These are phyloP conservation scores for Rhizomys pruinosus DNA, from an alignment of 2,113 vertebrate species.

Conservation along the genomic window DNA sequence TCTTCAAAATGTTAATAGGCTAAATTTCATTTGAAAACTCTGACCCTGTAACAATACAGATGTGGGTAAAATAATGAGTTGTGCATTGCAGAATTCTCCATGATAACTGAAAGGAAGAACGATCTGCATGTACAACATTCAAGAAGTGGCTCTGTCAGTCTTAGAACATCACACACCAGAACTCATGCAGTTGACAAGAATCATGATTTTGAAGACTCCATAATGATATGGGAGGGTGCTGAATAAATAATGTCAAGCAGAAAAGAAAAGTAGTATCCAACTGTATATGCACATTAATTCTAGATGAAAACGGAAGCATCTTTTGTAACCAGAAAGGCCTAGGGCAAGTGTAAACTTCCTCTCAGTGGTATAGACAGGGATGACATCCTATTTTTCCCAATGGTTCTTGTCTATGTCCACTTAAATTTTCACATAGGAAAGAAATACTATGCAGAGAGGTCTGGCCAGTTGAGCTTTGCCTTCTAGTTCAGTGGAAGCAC, in stretches of 20 bases:
- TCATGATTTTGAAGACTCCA: background rate
- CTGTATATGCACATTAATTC: background rate
- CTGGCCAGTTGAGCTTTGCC: background rate
- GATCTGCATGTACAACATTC: background rate
- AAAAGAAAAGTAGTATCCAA: conserved; percentile 3
- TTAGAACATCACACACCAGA: background rate
- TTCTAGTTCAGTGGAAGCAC: background rate
- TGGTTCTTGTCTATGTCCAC: background rate
- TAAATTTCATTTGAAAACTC: conserved; percentile 47
- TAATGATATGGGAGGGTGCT: background rate
- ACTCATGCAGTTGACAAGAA: background rate
- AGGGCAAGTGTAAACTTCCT: background rate
- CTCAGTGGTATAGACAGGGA: background rate
- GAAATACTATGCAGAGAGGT: background rate
- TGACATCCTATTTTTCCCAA: background rate
- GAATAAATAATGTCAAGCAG: background rate
- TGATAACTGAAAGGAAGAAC: background rate
- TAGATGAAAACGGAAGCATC: background rate
- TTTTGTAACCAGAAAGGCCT: background rate
- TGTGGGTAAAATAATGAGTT: background rate
- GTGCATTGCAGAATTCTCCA: background rate
- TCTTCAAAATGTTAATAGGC: conserved; percentile 42
- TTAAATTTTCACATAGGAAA: background rate
- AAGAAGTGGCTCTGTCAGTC: background rate
- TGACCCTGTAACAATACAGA: conserved; percentile 6